Evolutionary conservation across 2,113 vertebrate species (phyloP).

Genomic region (Opisthocomus hoazin): DNA sequence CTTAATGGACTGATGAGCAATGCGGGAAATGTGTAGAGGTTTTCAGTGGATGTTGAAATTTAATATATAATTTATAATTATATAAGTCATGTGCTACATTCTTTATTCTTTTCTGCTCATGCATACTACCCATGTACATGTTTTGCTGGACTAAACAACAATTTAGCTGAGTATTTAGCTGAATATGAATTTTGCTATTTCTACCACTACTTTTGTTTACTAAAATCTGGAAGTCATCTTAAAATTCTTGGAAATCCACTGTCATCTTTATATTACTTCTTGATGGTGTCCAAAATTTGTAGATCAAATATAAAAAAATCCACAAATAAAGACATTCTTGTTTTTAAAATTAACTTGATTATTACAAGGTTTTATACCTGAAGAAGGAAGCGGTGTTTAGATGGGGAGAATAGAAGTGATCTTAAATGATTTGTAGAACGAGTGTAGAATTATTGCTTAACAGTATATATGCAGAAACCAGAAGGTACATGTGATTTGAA

Average conservation of each 20-base stretch:
- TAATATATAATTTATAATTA: not conserved
- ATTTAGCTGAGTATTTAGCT: not conserved
- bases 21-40: not conserved
- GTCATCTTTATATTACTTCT: not conserved
- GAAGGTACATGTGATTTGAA: not conserved
- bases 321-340: not conserved
- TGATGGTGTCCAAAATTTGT: not conserved
- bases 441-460: not conserved
- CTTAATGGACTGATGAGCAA: not conserved
- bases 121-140: not conserved
- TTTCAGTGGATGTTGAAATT: not conserved
- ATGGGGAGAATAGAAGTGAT: not conserved
- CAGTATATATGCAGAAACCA: not conserved
- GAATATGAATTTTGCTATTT: not conserved
- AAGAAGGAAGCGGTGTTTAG: not conserved
- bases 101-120: not conserved
- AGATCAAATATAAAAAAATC: too few species aligned
- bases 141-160: not conserved
- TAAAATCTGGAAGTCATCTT: not conserved
- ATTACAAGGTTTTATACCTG: not conserved
- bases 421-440: not conserved
- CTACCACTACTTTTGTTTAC: not conserved
- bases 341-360: not conserved
- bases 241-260: not conserved
- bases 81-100: not conserved